phyloP scores from a whole-genome alignment of 1,140 invertebrate genomes.

The Gonioctena quinquepunctata region DNA sequence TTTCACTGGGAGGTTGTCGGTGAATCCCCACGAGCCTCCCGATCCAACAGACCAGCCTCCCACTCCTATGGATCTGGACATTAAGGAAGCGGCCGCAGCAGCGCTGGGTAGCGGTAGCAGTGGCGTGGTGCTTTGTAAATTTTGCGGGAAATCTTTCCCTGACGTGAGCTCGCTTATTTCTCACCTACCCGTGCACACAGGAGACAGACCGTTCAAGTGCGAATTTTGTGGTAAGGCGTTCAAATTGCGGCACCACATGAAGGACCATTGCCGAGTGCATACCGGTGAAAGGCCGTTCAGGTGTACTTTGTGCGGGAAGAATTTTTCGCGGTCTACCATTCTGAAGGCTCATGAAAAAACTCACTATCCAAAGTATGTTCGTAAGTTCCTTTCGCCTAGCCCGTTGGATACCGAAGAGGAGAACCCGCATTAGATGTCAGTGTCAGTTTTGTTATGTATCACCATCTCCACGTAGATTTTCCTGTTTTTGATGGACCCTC shows the following conservation, averaged over 20 bases:
- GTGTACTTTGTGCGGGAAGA: slow-evolving; percentile 86
- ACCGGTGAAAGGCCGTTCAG: slow-evolving; percentile 88
- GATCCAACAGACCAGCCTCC: slow-evolving; percentile 60
- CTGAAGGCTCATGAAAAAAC: slow-evolving; percentile 90
- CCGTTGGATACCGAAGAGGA: slow-evolving; percentile 81
- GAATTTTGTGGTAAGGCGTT: slow-evolving; percentile 90
- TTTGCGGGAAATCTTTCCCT: slow-evolving; percentile 87
- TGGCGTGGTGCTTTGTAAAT: slow-evolving; percentile 83
- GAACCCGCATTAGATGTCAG: slow-evolving; percentile 63
- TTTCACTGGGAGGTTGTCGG: slow-evolving; percentile 53
- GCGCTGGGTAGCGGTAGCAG: slow-evolving; percentile 60
- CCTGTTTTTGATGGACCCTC: background rate
- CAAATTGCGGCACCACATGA: slow-evolving; percentile 89
- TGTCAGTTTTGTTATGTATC: slow-evolving; percentile 2
- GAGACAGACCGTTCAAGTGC: slow-evolving; percentile 87
- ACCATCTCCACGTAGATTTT: slow-evolving; percentile 12
- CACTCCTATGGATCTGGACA: slow-evolving; percentile 60
- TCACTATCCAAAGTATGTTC: slow-evolving; percentile 86
- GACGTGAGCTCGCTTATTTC: slow-evolving; percentile 84
- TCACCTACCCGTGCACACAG: slow-evolving; percentile 85
- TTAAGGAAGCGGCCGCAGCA: slow-evolving; percentile 43
- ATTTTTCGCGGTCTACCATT: slow-evolving; percentile 86
- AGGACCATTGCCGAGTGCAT: slow-evolving; percentile 89
- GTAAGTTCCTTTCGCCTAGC: slow-evolving; percentile 83
- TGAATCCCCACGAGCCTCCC: slow-evolving; percentile 58